Conservation (phyloP, 2,113 vertebrate genomes). For the Sylvia atricapilla region DNA sequence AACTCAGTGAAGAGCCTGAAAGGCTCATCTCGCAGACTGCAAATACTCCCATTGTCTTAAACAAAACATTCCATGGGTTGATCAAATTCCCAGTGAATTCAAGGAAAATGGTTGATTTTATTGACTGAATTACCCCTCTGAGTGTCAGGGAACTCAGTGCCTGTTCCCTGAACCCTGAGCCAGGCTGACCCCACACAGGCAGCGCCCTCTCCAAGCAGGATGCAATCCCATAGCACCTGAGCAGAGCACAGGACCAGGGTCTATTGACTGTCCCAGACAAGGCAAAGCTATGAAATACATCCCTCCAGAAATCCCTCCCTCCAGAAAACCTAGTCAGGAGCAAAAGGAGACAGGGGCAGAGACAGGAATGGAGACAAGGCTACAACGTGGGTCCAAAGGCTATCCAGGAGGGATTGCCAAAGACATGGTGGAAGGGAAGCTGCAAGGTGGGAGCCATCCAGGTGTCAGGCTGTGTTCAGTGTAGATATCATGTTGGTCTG, state of each 20-base stretch:
- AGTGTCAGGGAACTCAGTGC: background rate
- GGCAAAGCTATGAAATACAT: background rate
- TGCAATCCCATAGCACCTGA: background rate
- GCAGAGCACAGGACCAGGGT: background rate
- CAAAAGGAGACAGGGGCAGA: background rate
- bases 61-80: background rate
- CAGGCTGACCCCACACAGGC: background rate
- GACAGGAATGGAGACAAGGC: background rate
- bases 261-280: background rate
- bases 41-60: background rate
- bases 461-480: rapidly evolving
- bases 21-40: background rate
- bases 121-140: background rate
- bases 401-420: background rate
- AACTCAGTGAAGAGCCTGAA: background rate
- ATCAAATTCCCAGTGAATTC: background rate
- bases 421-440: background rate
- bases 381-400: rapidly evolving
- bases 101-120: background rate
- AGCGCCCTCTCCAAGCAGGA: background rate
- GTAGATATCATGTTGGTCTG: background rate
- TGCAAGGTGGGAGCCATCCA: background rate
- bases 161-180: background rate
- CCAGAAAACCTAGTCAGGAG: background rate
- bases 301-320: background rate